A percentile compares a stretch with the other conserved stretches of the same genome.
phyloP scores from a whole-genome alignment of 1,140 invertebrate species.

The Octopus bimaculoides region DNA sequence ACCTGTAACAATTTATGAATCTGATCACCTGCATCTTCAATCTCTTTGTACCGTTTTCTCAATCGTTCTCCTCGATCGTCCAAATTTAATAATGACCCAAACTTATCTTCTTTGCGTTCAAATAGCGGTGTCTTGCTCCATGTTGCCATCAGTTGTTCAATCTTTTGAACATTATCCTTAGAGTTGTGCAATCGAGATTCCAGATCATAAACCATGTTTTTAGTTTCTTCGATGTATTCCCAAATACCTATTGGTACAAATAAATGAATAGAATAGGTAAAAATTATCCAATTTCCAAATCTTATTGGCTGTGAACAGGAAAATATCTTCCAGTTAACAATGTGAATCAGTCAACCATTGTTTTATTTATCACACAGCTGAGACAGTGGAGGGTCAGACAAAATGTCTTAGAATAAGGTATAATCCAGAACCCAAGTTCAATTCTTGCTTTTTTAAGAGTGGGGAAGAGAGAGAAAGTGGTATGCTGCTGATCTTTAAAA shows the following conservation, averaged over 20 bases:
- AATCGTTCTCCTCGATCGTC: constrained; percentile 77
- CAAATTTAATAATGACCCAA: constrained; percentile 77
- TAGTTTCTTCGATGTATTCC: constrained; percentile 77
- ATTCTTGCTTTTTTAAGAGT: too few relatives aligned
- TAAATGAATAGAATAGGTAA: background rate
- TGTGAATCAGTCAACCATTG: too few relatives aligned
- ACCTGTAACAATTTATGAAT: constrained; percentile 70
- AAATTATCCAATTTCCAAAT: background rate
- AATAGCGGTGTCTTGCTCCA: constrained; percentile 81
- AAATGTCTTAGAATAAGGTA: too few relatives aligned
- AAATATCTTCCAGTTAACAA: too few relatives aligned
- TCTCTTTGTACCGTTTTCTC: constrained; percentile 72
- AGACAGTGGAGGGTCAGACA: too few relatives aligned
- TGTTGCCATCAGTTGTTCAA: constrained; percentile 72
- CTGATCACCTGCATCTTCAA: constrained; percentile 69
- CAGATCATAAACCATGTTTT: constrained; percentile 73
- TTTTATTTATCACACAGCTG: too few relatives aligned
- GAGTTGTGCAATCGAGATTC: constrained; percentile 77
- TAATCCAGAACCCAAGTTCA: too few relatives aligned
- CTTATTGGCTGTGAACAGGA: too few relatives aligned
- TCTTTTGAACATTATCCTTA: constrained; percentile 80
- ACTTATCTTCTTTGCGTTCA: constrained; percentile 77
- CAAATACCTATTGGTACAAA: constrained; percentile 65
- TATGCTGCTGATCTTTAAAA: too few relatives aligned
- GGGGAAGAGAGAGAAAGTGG: too few relatives aligned